Evolutionary conservation across 2,888 invertebrate species (phyloP).

Genomic region (Ochropacha duplaris): DNA sequence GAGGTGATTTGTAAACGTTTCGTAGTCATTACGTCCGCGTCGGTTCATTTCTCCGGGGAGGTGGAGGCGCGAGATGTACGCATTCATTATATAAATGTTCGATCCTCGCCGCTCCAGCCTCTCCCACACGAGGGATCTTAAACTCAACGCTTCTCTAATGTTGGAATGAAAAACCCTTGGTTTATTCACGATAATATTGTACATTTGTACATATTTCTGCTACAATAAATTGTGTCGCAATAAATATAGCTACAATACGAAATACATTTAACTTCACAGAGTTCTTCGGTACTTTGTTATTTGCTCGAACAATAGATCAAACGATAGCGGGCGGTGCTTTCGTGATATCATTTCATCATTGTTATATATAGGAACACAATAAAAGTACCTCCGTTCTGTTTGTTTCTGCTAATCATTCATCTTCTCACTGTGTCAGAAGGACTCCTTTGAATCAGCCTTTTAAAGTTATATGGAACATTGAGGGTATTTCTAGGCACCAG

Average conservation of each 20-base stretch:
- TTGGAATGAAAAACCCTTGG: conserved; percentile 19
- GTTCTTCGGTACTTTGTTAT: neutral
- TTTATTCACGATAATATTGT: neutral
- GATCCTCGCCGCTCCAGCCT: conserved; percentile 13
- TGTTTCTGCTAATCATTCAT: neutral
- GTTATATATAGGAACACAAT: neutral
- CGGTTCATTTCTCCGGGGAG: conserved; percentile 40
- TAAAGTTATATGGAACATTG: too few relatives aligned
- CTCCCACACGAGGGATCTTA: conserved; percentile 14
- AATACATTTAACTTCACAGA: neutral
- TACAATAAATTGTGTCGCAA: neutral
- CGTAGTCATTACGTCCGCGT: conserved; percentile 7
- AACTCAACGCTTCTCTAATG: conserved; percentile 23
- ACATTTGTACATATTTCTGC: neutral
- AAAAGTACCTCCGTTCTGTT: neutral
- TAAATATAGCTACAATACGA: neutral
- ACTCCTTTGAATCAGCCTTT: neutral
- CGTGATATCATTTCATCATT: neutral
- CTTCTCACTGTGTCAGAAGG: neutral
- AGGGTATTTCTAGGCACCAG: neutral
- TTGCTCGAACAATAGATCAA: neutral
- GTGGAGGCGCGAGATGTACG: conserved; percentile 25
- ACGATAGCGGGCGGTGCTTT: neutral
- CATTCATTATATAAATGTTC: conserved; percentile 31
- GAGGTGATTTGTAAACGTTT: conserved; percentile 16